Evolutionary conservation across 2,888 invertebrate genomes (phyloP).

Genomic region (Lasioglossum morio): DNA sequence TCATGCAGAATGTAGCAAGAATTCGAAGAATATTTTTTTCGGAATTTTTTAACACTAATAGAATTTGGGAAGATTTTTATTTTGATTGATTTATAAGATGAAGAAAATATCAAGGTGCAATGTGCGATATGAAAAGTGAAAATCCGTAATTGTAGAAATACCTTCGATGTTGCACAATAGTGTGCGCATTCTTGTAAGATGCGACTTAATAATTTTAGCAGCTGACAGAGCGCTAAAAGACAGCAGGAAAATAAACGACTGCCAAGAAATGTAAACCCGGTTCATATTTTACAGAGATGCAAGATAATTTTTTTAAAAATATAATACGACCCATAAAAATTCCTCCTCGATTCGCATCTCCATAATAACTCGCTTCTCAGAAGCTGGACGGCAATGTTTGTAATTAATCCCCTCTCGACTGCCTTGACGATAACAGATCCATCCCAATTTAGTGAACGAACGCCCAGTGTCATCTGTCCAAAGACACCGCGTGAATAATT

Average conservation of each 20-base stretch:
- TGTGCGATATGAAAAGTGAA: too few relatives aligned
- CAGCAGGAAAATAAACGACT: neutral
- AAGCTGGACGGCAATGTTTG: constrained; percentile 65
- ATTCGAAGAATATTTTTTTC: neutral
- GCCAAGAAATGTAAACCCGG: neutral
- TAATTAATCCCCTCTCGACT: constrained; percentile 66
- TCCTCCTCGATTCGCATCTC: constrained; percentile 53
- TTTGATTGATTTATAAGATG: neutral
- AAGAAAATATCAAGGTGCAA: neutral
- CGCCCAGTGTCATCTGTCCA: constrained; percentile 25
- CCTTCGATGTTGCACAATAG: neutral
- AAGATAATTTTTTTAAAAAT: neutral
- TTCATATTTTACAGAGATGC: neutral
- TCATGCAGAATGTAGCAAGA: neutral
- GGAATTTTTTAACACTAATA: neutral
- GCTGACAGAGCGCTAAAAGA: neutral
- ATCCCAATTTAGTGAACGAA: constrained; percentile 67
- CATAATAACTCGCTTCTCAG: constrained; percentile 75
- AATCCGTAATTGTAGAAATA: neutral
- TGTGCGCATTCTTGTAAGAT: neutral
- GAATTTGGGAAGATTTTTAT: neutral
- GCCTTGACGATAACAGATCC: constrained; percentile 67
- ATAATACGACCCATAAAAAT: neutral
- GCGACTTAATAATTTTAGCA: neutral
- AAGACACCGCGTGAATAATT: constrained; percentile 49